phyloP scores from a whole-genome alignment of 2,797 vertebrate species.

The Chaetodon trifasciatus region DNA sequence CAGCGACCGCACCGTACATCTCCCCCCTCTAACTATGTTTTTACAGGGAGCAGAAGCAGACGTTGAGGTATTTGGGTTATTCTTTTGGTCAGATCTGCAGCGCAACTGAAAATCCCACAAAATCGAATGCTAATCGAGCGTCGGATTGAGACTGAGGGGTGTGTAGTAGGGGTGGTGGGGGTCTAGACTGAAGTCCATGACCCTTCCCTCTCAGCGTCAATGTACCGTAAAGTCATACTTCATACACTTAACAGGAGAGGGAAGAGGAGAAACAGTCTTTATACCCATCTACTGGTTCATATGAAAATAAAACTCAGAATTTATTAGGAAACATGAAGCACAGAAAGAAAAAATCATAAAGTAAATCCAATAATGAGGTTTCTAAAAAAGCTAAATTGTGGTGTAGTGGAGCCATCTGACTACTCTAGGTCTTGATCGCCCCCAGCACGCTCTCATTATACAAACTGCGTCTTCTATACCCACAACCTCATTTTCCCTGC shows the following conservation, averaged over 20 bases:
- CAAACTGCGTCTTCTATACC: slow-evolving; percentile 56
- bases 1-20: slow-evolving; percentile 71
- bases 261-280: slow-evolving; percentile 31
- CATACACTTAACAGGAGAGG: slow-evolving; percentile 42
- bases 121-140: slow-evolving; percentile 77
- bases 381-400: slow-evolving; percentile 35
- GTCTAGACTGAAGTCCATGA: slow-evolving; percentile 62
- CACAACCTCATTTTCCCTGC: slow-evolving; percentile 68
- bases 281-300: slow-evolving; percentile 29
- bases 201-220: slow-evolving; percentile 61
- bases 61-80: slow-evolving; percentile 81
- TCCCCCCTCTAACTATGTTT: slow-evolving; percentile 79
- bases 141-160: slow-evolving; percentile 58
- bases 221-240: slow-evolving; percentile 71
- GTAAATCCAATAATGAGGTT: slow-evolving; percentile 66
- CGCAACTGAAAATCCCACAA: slow-evolving; percentile 74
- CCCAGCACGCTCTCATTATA: slow-evolving; percentile 62
- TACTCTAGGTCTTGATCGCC: slow-evolving; percentile 40
- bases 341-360: slow-evolving; percentile 31
- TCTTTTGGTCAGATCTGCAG: slow-evolving; percentile 72
- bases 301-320: slow-evolving; percentile 52
- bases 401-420: slow-evolving; percentile 21
- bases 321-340: slow-evolving; percentile 48
- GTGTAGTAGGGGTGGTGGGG: not conserved
- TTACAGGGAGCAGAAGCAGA: slow-evolving; percentile 77